These are phyloP conservation scores for Melanotaenia boesemani DNA, from an alignment of 2,797 vertebrate species.

Conservation along the genomic window DNA sequence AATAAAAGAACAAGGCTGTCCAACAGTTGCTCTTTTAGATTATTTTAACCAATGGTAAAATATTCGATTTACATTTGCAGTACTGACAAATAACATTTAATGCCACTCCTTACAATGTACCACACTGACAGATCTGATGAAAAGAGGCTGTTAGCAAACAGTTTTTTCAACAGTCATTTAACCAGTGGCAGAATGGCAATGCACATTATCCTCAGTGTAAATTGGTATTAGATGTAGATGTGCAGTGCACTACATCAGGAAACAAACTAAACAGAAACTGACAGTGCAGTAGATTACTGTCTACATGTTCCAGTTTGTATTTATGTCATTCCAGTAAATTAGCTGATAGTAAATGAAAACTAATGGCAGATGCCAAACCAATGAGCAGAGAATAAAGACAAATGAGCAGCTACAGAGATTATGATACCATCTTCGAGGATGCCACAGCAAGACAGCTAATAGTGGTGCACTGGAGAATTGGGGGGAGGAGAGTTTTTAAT, in stretches of 20 bases:
- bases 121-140: constrained; percentile 32
- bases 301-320: constrained; percentile 16
- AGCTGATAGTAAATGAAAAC: constrained; percentile 28
- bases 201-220: background rate
- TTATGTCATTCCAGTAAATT: constrained; percentile 28
- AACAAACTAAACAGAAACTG: constrained; percentile 27
- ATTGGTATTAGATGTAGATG: background rate
- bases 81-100: constrained; percentile 17
- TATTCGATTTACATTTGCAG: constrained; percentile 1
- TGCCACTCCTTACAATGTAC: background rate
- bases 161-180: constrained; percentile 37
- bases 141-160: constrained; percentile 35
- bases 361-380: constrained; percentile 24
- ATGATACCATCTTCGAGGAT: constrained; percentile 20
- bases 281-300: constrained; percentile 24
- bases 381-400: constrained; percentile 21
- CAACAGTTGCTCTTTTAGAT: background rate
- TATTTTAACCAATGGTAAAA: too few species aligned
- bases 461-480: background rate
- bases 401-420: constrained; percentile 12
- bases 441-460: constrained; percentile 13
- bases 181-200: constrained; percentile 14
- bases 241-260: constrained; percentile 1
- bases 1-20: background rate
- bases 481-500: background rate